Conservation (phyloP, 2,797 vertebrate genomes). For the Tinamus major region DNA sequence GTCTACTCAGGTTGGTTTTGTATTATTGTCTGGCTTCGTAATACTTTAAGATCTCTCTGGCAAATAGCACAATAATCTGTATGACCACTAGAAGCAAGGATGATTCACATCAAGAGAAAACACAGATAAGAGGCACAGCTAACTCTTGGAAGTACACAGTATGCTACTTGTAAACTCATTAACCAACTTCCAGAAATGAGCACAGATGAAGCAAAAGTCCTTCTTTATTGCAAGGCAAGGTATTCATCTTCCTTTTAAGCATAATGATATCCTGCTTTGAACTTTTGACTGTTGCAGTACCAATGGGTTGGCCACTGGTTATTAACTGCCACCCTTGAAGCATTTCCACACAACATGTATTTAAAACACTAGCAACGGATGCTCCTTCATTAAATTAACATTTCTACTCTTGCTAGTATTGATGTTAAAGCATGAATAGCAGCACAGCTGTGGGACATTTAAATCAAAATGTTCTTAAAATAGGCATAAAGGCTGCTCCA, state of each 20-base stretch:
- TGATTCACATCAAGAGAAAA: conserved; percentile 30
- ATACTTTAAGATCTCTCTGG: background rate
- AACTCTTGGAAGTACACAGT: conserved; percentile 37
- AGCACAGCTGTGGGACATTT: conserved; percentile 43
- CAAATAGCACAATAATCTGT: background rate
- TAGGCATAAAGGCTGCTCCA: conserved; percentile 59
- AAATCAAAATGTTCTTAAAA: conserved; percentile 69
- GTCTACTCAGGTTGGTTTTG: background rate
- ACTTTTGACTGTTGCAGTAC: conserved; percentile 19
- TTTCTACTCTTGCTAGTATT: conserved; percentile 1
- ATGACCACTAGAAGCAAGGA: background rate
- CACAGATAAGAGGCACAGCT: conserved; percentile 1
- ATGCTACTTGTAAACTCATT: conserved; percentile 45
- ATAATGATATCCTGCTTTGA: conserved; percentile 62
- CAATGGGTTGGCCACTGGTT: conserved; percentile 33
- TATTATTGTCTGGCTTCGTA: background rate
- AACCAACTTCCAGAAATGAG: conserved; percentile 51
- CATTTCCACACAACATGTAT: conserved; percentile 32
- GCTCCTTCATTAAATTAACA: conserved; percentile 27
- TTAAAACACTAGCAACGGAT: background rate
- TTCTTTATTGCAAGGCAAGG: conserved; percentile 24
- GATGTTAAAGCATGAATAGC: conserved; percentile 40
- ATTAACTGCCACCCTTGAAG: conserved; percentile 32
- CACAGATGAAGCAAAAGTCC: conserved; percentile 10
- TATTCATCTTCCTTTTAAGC: conserved; percentile 51